Percentiles rank a stretch among this genome's conserved stretches.
These are phyloP conservation scores for Scaptomyza flava DNA, from an alignment of 2,888 invertebrate genomes.

Conservation along the genomic window DNA sequence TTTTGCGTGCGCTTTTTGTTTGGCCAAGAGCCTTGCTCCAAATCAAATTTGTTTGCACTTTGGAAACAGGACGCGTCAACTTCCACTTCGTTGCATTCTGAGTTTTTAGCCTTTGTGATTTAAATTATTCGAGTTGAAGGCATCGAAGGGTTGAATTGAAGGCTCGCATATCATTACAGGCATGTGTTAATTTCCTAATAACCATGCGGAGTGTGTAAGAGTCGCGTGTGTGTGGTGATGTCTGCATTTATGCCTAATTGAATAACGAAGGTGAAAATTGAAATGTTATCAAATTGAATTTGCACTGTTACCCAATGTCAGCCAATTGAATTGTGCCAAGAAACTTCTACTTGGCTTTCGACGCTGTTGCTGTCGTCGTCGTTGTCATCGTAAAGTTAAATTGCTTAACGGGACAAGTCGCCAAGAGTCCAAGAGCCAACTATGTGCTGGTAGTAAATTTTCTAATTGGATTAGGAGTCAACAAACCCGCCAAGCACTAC, in stretches of 20 bases:
- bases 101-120: slow-evolving; percentile 47
- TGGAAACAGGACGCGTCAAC: slow-evolving; percentile 55
- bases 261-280: slow-evolving; percentile 80
- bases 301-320: slow-evolving; percentile 36
- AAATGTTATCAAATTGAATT: slow-evolving; percentile 79
- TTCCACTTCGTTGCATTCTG: slow-evolving; percentile 67
- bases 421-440: slow-evolving; percentile 49
- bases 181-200: slow-evolving; percentile 52
- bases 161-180: slow-evolving; percentile 49
- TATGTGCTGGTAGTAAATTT: slow-evolving; percentile 55
- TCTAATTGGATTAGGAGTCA: slow-evolving; percentile 79
- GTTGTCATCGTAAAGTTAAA: slow-evolving; percentile 22
- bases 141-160: slow-evolving; percentile 26
- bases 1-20: slow-evolving; percentile 42
- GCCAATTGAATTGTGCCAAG: slow-evolving; percentile 27
- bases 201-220: slow-evolving; percentile 36
- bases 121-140: slow-evolving; percentile 57
- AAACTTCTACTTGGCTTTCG: slow-evolving; percentile 20
- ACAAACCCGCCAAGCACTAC: slow-evolving; percentile 51
- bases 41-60: slow-evolving; percentile 48
- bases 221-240: slow-evolving; percentile 36
- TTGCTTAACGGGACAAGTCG: slow-evolving; percentile 42
- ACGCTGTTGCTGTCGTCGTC: background rate
- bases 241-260: slow-evolving; percentile 66
- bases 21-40: slow-evolving; percentile 7